Evolutionary conservation across 1,140 invertebrate species (phyloP), one percentile per base, ranked within the genome.

Genomic region (Nasonia longicornis): DNA sequence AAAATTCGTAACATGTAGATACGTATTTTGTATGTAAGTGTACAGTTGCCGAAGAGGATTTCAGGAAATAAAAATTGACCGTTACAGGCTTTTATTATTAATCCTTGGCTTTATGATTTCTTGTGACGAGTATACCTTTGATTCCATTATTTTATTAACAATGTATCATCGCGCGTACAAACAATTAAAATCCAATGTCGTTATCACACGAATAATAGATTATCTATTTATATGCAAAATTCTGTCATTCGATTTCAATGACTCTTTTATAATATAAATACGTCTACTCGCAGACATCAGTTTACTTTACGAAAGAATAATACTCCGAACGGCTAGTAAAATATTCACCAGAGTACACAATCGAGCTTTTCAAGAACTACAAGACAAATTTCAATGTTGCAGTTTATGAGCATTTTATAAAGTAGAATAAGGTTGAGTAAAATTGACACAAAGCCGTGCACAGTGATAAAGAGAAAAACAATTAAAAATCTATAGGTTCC

Each of bases 11-110:
- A 81, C 16, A 66, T 77, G 75, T 73, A 77, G 75, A 77, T 83
- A 80, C 45, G 63, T 81, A 79, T 81, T 83, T 81, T 79, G 52
- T 79, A 82, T 82, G 79, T 71, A 82, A 67, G 35, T 77, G 71
- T 79, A 80, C 69, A 82, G 70, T 45, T 26, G n/a, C 64, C 38
- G 72, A 74, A 38, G 81, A 77, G 70, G 4, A 82, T 75, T 75
- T 70, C 12, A 73, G 29, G 14, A 73, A 81, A 74, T 79, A 75
- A 75, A 76, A 82, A 78, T 74, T 69, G 64, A 35, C 42, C 35
- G 66, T 71, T 77, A 67, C 79, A 79, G 70, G 58, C 52, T 77
- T 82, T 82, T 77, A 77, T 45, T 77, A 77, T 26, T 58, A 58
- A 70, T 76, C 4, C 66, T 69, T 73, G 38, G 66, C 7, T 12